Evolutionary conservation across 2,113 vertebrate genomes (phyloP), one percentile per base, ranked within the genome.

Genomic region (Rhinichthys klamathensis): DNA sequence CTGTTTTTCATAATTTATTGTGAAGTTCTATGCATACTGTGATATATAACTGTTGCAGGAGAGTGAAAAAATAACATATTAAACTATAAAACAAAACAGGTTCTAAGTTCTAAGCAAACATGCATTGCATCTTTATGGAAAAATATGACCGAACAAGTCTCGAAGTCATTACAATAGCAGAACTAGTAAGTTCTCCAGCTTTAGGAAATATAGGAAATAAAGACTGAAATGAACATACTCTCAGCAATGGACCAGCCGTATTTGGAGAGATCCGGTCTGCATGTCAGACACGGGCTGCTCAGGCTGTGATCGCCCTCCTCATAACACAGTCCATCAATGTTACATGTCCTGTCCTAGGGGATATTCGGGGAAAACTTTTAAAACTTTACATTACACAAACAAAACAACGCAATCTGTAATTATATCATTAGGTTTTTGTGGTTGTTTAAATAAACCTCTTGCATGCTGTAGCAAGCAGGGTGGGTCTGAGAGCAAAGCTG

Each of bases 321-420:
- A 16, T 96, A 97, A 91, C 97, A 99, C 74, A 94, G 41, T 5
- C 95, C 95, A 87, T 96, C 93, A 27, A 98, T 97, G 89, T 91
- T 94, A 92, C 97, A 99, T 1, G 93, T 94, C 91, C 96, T 96
- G 90, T 97, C 96, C 97, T 99, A 63, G 30, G 84, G 86, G 35
- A 23, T 2, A 32, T 72, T 58, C 38, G 32, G 6, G 12, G 2
- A 32, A 21, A 23, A 23, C 16, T 12, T 41, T n/a, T 3, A 2
- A 12, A 41, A 72, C 69, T 35, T 8, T 7, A 16, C 6, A 65
- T 30, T 65, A 65, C 0, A 3, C 61, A 63, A 27, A 30, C 61
- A 63, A 73, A 35, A 30, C 30, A 30, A 30, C 30, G 35, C 18
- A 72, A 46, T 46, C 11, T 74, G 41, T 32, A 65, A 2, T 30